Conservation (phyloP, 2,888 invertebrate genomes). For the Copidosoma aretas region DNA sequence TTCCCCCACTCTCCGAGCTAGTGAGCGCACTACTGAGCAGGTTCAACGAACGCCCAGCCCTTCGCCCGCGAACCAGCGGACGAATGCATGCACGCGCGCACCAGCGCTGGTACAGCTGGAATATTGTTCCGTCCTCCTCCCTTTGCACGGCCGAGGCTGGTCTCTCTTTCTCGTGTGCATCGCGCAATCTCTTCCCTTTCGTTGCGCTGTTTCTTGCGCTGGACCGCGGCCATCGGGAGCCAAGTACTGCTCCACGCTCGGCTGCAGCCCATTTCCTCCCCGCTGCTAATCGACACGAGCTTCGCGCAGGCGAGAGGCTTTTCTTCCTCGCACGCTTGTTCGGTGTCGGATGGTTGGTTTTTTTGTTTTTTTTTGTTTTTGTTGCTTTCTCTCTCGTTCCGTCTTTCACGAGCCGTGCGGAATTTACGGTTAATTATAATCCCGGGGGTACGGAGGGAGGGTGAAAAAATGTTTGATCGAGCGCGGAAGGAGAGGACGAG, state of each 20-base stretch:
- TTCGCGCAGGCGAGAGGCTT: too few relatives aligned
- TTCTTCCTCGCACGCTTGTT: too few relatives aligned
- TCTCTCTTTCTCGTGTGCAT: background rate
- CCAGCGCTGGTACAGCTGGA: background rate
- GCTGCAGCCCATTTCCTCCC: background rate
- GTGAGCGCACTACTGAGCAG: background rate
- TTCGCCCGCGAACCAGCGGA: background rate
- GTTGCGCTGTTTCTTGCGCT: background rate
- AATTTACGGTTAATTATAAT: too few relatives aligned
- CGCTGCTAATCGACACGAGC: conserved; percentile 3
- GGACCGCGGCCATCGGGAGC: background rate
- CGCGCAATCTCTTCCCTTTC: conserved; percentile 7
- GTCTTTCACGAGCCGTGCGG: too few relatives aligned
- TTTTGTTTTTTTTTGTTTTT: background rate
- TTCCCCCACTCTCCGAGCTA: background rate
- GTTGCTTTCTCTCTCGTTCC: too few relatives aligned
- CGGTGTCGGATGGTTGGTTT: too few relatives aligned
- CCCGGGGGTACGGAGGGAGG: too few relatives aligned
- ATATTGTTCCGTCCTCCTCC: background rate
- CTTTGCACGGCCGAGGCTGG: too few relatives aligned
- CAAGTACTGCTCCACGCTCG: background rate
- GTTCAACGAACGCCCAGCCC: conserved; percentile 38
- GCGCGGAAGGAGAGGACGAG: too few relatives aligned
- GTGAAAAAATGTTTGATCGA: too few relatives aligned
- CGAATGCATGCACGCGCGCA: background rate